These are phyloP conservation scores for Phyllopteryx taeniolatus DNA, from an alignment of 2,113 vertebrate species.

Conservation along the genomic window DNA sequence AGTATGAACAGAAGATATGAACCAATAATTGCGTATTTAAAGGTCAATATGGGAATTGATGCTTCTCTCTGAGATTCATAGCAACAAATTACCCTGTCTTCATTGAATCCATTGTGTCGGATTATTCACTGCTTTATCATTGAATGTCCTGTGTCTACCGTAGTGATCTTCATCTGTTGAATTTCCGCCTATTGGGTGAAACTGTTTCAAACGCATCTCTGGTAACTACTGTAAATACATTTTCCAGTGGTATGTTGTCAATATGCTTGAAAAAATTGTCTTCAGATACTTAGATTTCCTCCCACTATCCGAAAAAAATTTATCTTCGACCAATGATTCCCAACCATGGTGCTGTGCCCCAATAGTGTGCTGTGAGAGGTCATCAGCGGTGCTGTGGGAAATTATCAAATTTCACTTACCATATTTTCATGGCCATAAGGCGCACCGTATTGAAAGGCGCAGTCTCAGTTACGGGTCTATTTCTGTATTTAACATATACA, in stretches of 20 bases:
- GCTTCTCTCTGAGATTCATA: conserved; percentile 38
- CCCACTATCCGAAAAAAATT: background rate
- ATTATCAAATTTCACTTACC: no score
- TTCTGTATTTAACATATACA: no score
- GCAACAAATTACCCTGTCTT: conserved; percentile 49
- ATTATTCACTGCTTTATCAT: conserved; percentile 61
- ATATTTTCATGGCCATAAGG: no score
- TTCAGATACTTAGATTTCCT: background rate
- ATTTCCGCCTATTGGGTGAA: conserved; percentile 21
- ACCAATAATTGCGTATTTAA: conserved; percentile 46
- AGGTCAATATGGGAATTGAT: conserved; percentile 61
- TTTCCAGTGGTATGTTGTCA: background rate
- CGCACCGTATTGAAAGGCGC: no score
- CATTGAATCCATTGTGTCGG: conserved; percentile 55
- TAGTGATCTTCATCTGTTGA: conserved; percentile 41
- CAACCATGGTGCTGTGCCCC: no score
- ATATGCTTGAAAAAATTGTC: background rate
- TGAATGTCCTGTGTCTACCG: conserved; percentile 36
- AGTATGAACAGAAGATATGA: conserved; percentile 43
- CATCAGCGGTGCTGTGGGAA: no score
- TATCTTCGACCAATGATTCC: background rate
- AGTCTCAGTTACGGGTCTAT: no score
- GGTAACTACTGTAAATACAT: conserved; percentile 22
- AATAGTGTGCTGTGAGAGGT: no score
- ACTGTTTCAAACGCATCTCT: conserved; percentile 33